Evolutionary conservation across 2,888 invertebrate species (phyloP).

Genomic region (Protophormia terraenovae): DNA sequence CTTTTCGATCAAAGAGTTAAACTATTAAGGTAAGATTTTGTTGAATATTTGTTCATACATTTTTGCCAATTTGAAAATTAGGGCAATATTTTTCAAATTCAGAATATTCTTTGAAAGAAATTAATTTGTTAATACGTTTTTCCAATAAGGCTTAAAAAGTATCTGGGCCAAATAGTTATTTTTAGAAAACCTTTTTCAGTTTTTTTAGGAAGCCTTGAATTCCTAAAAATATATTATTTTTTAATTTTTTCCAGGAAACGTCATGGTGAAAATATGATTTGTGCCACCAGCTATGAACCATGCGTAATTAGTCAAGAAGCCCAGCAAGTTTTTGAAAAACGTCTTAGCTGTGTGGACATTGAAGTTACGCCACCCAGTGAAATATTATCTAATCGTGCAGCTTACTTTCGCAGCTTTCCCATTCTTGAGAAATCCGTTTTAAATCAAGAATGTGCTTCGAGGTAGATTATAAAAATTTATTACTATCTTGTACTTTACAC

Average conservation of each 20-base stretch:
- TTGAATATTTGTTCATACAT: no score
- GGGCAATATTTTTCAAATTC: no score
- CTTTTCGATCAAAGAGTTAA: constrained; percentile 92
- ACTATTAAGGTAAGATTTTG: constrained; percentile 85
- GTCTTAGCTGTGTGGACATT: constrained; percentile 88
- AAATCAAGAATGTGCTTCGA: constrained; percentile 88
- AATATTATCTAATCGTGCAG: constrained; percentile 88
- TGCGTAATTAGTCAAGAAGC: constrained; percentile 86
- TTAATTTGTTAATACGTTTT: no score
- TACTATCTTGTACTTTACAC: constrained; percentile 49
- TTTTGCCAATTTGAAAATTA: neutral
- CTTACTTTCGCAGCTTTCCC: constrained; percentile 92
- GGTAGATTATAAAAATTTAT: constrained; percentile 81
- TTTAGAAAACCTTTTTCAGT: no score
- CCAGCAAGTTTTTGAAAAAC: constrained; percentile 85
- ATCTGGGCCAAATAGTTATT: no score
- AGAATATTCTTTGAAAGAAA: no score
- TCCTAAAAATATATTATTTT: neutral
- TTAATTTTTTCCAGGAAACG: constrained; percentile 82
- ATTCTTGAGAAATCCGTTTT: constrained; percentile 89
- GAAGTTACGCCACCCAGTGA: constrained; percentile 91
- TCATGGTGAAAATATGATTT: constrained; percentile 87
- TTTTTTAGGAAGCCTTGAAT: no score
- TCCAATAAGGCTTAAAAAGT: no score
- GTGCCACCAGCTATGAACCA: constrained; percentile 88